These are phyloP conservation scores for Macropus fuliginosus DNA, from an alignment of 2,797 vertebrate species.

Conservation along the genomic window DNA sequence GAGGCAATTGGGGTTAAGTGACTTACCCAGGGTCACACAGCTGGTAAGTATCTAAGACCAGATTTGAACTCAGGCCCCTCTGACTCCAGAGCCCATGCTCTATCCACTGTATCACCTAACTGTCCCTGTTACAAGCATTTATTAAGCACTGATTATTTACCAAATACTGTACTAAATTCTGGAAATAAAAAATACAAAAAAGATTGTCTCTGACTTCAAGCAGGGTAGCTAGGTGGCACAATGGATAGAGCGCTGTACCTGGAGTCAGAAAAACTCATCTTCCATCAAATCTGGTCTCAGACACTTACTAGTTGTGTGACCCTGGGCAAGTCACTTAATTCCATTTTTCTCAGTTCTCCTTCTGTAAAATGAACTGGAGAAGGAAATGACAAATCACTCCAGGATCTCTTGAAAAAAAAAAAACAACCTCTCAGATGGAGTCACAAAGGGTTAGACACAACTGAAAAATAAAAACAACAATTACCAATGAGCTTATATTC, in stretches of 20 bases:
- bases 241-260: fast-evolving
- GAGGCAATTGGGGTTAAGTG: neutral
- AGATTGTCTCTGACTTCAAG: neutral
- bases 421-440: neutral
- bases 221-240: neutral
- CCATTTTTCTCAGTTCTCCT: neutral
- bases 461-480: neutral
- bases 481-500: neutral
- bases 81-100: neutral
- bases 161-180: neutral
- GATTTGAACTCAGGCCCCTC: neutral
- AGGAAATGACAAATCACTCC: neutral
- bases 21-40: neutral
- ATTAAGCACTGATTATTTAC: neutral
- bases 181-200: neutral
- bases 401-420: neutral
- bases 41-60: neutral
- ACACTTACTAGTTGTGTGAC: neutral
- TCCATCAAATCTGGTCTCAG: neutral
- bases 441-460: neutral
- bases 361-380: neutral
- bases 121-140: neutral
- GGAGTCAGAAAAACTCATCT: neutral
- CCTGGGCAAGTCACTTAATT: neutral
- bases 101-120: neutral